A percentile compares a stretch with the other conserved stretches of the same genome.
Evolutionary conservation across 64 coral and sea anemone genomes (phyloP).

Genomic region (Exaiptasia diaphana): DNA sequence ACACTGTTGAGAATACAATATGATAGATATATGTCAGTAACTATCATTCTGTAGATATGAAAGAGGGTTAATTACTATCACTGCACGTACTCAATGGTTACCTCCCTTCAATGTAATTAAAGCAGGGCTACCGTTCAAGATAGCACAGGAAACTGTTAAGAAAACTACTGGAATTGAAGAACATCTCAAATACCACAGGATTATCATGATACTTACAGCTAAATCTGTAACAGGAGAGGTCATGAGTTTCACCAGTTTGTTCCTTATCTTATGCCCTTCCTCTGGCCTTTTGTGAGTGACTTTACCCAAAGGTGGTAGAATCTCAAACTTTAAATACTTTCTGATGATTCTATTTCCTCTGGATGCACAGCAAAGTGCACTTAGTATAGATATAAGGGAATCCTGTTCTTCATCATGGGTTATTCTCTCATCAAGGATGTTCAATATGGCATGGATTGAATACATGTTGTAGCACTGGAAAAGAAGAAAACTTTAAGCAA

Average conservation of each 20-base stretch:
- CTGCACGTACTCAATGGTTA: too few relatives aligned
- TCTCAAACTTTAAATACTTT: conserved; percentile 83
- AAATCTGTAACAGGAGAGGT: conserved; percentile 58
- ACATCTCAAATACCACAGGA: background rate
- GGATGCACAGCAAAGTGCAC: conserved; percentile 69
- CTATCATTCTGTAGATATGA: too few relatives aligned
- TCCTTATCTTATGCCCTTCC: conserved; percentile 66
- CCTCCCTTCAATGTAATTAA: too few relatives aligned
- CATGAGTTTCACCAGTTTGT: conserved; percentile 83
- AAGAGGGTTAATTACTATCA: too few relatives aligned
- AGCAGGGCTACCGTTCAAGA: too few relatives aligned
- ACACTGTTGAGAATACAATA: too few relatives aligned
- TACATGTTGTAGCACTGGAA: conserved; percentile 76
- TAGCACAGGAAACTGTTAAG: too few relatives aligned
- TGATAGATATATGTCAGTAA: too few relatives aligned
- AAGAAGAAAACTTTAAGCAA: too few relatives aligned
- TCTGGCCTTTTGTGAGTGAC: conserved; percentile 84
- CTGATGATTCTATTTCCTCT: conserved; percentile 65
- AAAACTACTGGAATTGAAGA: too few relatives aligned
- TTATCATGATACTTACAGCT: background rate
- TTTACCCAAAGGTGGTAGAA: conserved; percentile 65
- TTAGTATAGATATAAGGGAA: conserved; percentile 62
- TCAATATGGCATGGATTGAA: conserved; percentile 64
- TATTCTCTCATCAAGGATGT: conserved; percentile 62
- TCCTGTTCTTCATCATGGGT: conserved; percentile 48